These are phyloP conservation scores for Malachius bipustulatus DNA, from an alignment of 2,888 invertebrate species.

Conservation along the genomic window DNA sequence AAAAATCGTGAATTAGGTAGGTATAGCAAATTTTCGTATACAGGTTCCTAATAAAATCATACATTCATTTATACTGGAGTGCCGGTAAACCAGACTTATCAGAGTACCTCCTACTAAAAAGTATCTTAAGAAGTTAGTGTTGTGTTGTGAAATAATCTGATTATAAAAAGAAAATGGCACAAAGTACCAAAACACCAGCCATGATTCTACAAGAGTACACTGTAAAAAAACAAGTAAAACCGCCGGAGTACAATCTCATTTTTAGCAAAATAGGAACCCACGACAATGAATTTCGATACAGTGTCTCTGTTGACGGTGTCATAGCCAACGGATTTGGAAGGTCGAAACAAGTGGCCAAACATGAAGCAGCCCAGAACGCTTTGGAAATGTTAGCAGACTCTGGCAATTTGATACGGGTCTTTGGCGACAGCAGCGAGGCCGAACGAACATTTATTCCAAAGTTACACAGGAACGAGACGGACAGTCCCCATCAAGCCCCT, in stretches of 20 bases:
- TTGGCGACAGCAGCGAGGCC: slow-evolving; percentile 18
- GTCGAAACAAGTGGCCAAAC: slow-evolving; percentile 50
- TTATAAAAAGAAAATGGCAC: slow-evolving; percentile 17
- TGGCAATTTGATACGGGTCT: slow-evolving; percentile 29
- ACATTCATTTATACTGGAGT: too few relatives aligned
- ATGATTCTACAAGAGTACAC: slow-evolving; percentile 56
- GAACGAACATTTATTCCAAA: slow-evolving; percentile 24
- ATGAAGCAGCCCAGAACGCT: slow-evolving; percentile 43
- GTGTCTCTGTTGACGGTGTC: slow-evolving; percentile 32
- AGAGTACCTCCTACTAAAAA: too few relatives aligned
- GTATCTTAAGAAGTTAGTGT: too few relatives aligned
- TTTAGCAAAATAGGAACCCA: slow-evolving; percentile 28
- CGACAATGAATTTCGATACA: slow-evolving; percentile 40
- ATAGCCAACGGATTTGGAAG: slow-evolving; percentile 28
- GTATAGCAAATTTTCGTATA: too few relatives aligned
- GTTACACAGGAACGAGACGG: slow-evolving; percentile 17
- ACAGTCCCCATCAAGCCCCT: slow-evolving; percentile 17
- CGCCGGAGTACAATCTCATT: slow-evolving; percentile 41
- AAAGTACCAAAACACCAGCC: slow-evolving; percentile 47
- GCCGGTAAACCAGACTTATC: too few relatives aligned
- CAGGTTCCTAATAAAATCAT: too few relatives aligned
- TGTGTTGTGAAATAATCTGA: too few relatives aligned
- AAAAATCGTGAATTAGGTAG: too few relatives aligned
- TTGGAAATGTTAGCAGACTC: slow-evolving; percentile 34
- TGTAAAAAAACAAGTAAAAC: slow-evolving; percentile 39